phyloP scores from a whole-genome alignment of 2,797 vertebrate genomes.

The Melanotaenia boesemani region DNA sequence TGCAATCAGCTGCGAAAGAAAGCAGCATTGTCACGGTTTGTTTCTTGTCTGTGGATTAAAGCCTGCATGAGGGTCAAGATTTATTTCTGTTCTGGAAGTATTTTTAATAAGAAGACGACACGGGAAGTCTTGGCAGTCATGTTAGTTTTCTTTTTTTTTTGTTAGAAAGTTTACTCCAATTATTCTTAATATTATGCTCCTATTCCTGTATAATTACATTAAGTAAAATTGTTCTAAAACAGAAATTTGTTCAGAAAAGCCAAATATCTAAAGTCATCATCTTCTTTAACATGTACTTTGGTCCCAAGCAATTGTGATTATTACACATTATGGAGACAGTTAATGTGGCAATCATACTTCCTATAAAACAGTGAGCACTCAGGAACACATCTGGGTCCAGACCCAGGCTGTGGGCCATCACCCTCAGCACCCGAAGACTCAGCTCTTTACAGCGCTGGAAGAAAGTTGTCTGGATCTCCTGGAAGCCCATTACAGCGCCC shows the following conservation, averaged over 20 bases:
- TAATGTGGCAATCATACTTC: slow-evolving; percentile 55
- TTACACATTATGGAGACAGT: neutral
- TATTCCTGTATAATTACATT: neutral
- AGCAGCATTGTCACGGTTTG: neutral
- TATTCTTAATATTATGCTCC: neutral
- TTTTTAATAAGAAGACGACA: neutral
- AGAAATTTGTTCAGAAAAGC: neutral
- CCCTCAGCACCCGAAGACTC: slow-evolving; percentile 73
- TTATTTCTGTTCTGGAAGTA: neutral
- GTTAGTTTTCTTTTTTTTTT: neutral
- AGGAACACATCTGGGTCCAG: slow-evolving; percentile 77
- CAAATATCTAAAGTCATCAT: neutral
- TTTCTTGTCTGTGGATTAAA: neutral
- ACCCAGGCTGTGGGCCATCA: slow-evolving; percentile 77
- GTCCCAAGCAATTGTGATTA: neutral
- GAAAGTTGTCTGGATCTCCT: slow-evolving; percentile 62
- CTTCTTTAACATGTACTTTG: neutral
- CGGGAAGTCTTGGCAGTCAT: neutral
- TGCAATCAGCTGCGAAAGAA: slow-evolving; percentile 60
- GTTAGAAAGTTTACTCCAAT: neutral
- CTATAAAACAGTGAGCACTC: slow-evolving; percentile 67
- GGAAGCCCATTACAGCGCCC: slow-evolving; percentile 55
- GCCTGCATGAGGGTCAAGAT: neutral
- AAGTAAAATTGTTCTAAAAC: neutral
- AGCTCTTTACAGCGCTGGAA: slow-evolving; percentile 79